These are phyloP conservation scores for Trichacis sp. DNA, from an alignment of 2,888 invertebrate species.

Conservation along the genomic window DNA sequence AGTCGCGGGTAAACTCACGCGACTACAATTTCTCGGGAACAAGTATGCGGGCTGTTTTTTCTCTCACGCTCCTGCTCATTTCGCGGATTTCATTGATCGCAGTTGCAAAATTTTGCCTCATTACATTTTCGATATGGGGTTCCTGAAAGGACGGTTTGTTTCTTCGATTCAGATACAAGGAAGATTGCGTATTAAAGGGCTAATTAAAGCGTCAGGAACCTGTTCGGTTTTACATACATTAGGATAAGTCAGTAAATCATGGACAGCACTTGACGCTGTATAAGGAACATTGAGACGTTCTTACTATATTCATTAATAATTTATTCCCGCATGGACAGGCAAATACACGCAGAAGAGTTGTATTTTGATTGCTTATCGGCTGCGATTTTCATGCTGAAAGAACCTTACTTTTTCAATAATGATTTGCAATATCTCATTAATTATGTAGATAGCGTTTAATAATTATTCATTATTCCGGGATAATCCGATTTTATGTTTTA, in stretches of 20 bases:
- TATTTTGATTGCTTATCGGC: slow-evolving; percentile 2
- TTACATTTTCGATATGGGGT: background rate
- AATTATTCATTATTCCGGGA: no score
- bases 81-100: background rate
- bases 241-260: slow-evolving; percentile 2
- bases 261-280: background rate
- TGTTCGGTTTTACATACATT: slow-evolving; percentile 2
- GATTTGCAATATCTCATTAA: no score
- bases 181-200: background rate
- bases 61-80: background rate
- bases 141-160: background rate
- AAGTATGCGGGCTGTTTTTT: background rate
- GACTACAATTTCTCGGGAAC: background rate
- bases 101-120: background rate
- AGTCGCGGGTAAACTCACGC: background rate
- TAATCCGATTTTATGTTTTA: no score
- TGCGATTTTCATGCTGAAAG: no score
- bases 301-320: background rate
- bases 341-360: background rate
- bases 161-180: no score
- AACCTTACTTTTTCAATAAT: no score
- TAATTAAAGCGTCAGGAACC: slow-evolving; percentile 6
- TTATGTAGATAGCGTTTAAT: no score
- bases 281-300: background rate
- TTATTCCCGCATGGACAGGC: background rate